Evolutionary conservation across 2,888 invertebrate species (phyloP).

Genomic region (Polymixis flavicincta): DNA sequence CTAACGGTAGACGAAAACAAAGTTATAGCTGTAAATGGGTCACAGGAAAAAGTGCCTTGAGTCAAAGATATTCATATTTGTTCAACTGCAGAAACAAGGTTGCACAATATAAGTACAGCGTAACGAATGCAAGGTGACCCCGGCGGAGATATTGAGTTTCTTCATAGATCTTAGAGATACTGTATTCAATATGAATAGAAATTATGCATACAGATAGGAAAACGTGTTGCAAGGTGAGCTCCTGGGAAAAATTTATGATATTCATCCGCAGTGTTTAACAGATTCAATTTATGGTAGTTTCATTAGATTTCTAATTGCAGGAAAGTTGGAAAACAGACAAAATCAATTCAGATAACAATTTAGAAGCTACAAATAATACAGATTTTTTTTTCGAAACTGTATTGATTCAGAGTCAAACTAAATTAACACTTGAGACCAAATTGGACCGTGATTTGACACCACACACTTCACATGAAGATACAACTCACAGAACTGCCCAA

Average conservation of each 20-base stretch:
- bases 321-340: constrained; percentile 30
- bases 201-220: constrained; percentile 40
- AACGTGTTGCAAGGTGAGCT: constrained; percentile 48
- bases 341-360: neutral
- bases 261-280: constrained; percentile 24
- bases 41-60: constrained; percentile 76
- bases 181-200: constrained; percentile 57
- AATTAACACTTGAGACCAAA: constrained; percentile 6
- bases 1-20: constrained; percentile 76
- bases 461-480: constrained; percentile 17
- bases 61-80: constrained; percentile 55
- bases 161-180: constrained; percentile 72
- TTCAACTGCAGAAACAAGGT: constrained; percentile 64
- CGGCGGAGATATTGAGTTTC: constrained; percentile 76
- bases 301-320: constrained; percentile 40
- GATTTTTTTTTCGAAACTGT: neutral
- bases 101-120: constrained; percentile 70
- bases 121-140: constrained; percentile 83
- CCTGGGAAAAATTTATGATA: constrained; percentile 48
- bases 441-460: neutral
- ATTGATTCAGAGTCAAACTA: neutral
- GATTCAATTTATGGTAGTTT: constrained; percentile 38
- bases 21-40: constrained; percentile 70
- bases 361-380: neutral
- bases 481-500: constrained; percentile 31